A percentile compares a stretch with the other conserved stretches of the same genome.
These are phyloP conservation scores for Gambelia wislizenii DNA, from an alignment of 2,797 vertebrate species.

Conservation along the genomic window DNA sequence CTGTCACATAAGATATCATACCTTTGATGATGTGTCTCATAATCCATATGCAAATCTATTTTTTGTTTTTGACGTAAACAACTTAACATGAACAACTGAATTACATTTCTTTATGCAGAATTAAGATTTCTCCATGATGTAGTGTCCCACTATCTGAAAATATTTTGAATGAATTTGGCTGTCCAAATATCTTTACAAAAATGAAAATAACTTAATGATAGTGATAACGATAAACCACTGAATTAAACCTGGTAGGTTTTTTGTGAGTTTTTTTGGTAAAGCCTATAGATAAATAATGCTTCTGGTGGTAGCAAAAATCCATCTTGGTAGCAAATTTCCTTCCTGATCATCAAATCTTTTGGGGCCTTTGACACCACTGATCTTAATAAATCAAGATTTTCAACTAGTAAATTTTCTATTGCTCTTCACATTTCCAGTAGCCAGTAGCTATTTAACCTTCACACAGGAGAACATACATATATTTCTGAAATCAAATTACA, in stretches of 20 bases:
- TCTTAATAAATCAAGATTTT: conserved; percentile 44
- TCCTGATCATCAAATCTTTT: conserved; percentile 17
- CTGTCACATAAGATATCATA: background rate
- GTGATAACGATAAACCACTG: background rate
- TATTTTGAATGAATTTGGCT: background rate
- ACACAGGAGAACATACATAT: conserved; percentile 12
- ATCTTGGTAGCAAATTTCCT: background rate
- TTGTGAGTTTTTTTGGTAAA: conserved; percentile 1
- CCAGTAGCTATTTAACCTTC: conserved; percentile 34
- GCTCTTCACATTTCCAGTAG: conserved; percentile 18
- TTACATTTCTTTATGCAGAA: too few relatives aligned
- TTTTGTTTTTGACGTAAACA: too few relatives aligned
- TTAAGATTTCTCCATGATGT: background rate
- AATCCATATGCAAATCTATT: too few relatives aligned
- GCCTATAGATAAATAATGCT: background rate
- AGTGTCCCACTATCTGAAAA: background rate
- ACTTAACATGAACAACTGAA: too few relatives aligned
- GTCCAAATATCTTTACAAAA: background rate
- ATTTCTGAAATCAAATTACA: conserved; percentile 31
- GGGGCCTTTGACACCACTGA: conserved; percentile 15
- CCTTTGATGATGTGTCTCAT: too few relatives aligned
- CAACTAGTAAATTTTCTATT: conserved; percentile 33
- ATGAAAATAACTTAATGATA: background rate
- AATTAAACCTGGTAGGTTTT: background rate
- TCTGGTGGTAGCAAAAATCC: background rate